These are phyloP conservation scores for Perccottus glenii DNA, from an alignment of 2,113 vertebrate genomes.

Conservation along the genomic window DNA sequence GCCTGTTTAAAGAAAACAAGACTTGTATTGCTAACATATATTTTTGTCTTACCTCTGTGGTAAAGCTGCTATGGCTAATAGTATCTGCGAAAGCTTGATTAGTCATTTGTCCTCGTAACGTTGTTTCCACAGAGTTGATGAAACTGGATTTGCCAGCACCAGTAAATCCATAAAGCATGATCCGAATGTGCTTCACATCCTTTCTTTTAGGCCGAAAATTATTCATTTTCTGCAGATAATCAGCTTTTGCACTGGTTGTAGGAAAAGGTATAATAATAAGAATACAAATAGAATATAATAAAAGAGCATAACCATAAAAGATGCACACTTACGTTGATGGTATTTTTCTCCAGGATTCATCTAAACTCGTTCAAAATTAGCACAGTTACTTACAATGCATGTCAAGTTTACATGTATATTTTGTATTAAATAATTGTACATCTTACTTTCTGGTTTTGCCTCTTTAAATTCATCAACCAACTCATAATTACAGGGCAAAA, in stretches of 20 bases:
- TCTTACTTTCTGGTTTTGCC: no score
- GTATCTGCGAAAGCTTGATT: background rate
- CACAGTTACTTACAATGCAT: background rate
- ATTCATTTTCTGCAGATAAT: background rate
- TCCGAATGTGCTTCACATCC: conserved; percentile 8
- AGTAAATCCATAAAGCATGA: conserved; percentile 41
- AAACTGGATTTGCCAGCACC: conserved; percentile 58
- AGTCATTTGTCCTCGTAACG: conserved; percentile 9
- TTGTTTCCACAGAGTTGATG: conserved; percentile 51
- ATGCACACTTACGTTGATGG: background rate
- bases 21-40: background rate
- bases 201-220: background rate
- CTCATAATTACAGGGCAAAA: no score
- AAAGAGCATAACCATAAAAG: no score
- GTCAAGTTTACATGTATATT: no score
- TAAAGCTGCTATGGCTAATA: rapidly evolving
- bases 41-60: conserved; percentile 5
- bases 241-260: background rate
- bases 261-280: background rate
- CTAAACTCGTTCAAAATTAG: background rate
- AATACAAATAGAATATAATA: no score
- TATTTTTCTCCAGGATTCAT: background rate
- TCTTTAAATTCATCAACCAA: no score
- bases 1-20: no score
- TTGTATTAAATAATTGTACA: no score